Conservation (phyloP, 2,797 vertebrate genomes). For the Euphonia xanthogaster region DNA sequence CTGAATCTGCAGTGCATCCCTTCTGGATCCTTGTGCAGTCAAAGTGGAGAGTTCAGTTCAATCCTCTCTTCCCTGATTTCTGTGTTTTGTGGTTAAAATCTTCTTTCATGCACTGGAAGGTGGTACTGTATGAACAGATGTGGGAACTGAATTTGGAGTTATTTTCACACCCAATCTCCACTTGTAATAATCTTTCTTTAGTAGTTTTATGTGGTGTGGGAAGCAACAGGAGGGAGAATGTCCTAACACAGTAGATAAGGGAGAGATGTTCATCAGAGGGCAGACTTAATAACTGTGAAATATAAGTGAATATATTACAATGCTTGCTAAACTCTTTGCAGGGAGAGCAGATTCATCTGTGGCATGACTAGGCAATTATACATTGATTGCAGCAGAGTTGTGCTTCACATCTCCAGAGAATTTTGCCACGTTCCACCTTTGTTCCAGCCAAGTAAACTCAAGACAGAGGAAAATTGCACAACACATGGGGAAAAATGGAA, state of each 20-base stretch:
- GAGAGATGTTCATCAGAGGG: not conserved
- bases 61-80: not conserved
- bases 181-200: not conserved
- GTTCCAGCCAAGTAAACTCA: not conserved
- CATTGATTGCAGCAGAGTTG: not conserved
- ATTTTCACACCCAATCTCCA: not conserved
- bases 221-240: not conserved
- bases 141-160: not conserved
- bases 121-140: not conserved
- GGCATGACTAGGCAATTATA: not conserved
- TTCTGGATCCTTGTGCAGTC: not conserved
- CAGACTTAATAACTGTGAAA: slow-evolving; percentile 1
- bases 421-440: not conserved
- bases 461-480: not conserved
- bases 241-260: not conserved
- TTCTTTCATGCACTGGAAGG: not conserved
- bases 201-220: not conserved
- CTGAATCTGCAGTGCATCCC: not conserved
- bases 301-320: not conserved
- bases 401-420: not conserved
- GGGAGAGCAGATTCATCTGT: not conserved
- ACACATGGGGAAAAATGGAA: not conserved
- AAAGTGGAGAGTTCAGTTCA: not conserved
- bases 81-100: not conserved
- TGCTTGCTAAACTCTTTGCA: not conserved